Evolutionary conservation across 2,888 invertebrate species (phyloP), one percentile per base, ranked within the genome.

Genomic region (Lordiphosa andalusiaca): DNA sequence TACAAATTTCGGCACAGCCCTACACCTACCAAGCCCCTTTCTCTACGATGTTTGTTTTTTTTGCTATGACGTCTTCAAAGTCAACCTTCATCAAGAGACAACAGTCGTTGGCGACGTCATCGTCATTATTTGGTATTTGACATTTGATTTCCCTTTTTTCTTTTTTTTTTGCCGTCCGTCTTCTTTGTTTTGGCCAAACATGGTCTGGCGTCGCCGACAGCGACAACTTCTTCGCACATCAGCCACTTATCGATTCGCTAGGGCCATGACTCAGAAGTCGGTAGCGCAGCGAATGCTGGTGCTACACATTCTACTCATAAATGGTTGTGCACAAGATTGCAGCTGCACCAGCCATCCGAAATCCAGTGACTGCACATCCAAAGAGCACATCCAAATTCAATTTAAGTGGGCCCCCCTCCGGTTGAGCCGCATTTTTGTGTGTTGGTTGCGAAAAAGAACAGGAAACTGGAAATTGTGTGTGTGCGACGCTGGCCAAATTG

Each of bases 381-480:
- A 53, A 54, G 23, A 23, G 60, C 73, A 76, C 73, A 80, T 81
- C 81, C 67, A 80, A 53, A 54, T 65, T 57, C 71, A 69, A 33
- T 70, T 63, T 65, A 81, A 77, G 70, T 77, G 76, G 62, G 50
- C 38, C 38, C 39, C 39, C 42, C 41, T 60, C 80, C 66, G 76
- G 80, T 78, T 63, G 67, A 80, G 72, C 83, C 63, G 85, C 78
- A 80, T 80, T 80, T 85, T 85, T 80, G 68, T 55, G 64, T 42
- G 40, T 49, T 53, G 57, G 58, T 80, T 80, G 85, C 78, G 78
- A 85, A 80, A 78, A 80, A 80, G 78, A 80, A 80, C 78, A 80
- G 78, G 78, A 80, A 78, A 85, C 83, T 82, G 49, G 33, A 35
- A 65, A 53, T 12, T 51, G 54, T 51, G 38, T 51, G 38, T 44